These are phyloP conservation scores for Hydropsyche betteni DNA, from an alignment of 2,888 invertebrate species.

Conservation along the genomic window DNA sequence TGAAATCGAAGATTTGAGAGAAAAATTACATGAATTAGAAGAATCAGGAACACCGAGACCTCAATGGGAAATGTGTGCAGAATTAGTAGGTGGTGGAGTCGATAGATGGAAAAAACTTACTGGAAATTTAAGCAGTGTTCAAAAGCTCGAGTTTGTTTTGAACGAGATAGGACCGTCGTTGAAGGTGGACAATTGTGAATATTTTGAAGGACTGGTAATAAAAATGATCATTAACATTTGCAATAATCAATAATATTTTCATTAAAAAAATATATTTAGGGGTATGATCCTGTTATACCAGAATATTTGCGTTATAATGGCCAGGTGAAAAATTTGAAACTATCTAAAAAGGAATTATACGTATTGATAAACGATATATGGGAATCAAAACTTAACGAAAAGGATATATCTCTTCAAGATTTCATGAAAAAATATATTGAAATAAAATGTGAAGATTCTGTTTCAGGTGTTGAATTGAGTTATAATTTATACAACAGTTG, in stretches of 20 bases:
- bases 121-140: conserved; percentile 60
- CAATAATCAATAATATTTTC: neutral
- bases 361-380: conserved; percentile 65
- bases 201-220: conserved; percentile 64
- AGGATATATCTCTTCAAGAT: conserved; percentile 59
- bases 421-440: conserved; percentile 63
- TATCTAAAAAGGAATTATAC: conserved; percentile 63
- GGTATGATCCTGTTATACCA: conserved; percentile 61
- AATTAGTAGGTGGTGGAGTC: conserved; percentile 64
- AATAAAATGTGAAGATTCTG: conserved; percentile 63
- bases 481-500: conserved; percentile 65
- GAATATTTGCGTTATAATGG: conserved; percentile 62
- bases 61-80: conserved; percentile 64
- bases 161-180: conserved; percentile 65
- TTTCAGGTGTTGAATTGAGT: conserved; percentile 65
- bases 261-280: conserved; percentile 54
- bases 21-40: conserved; percentile 61
- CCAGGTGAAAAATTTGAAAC: conserved; percentile 62
- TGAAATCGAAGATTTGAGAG: conserved; percentile 60
- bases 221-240: neutral
- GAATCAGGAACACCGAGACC: conserved; percentile 65
- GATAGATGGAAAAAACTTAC: conserved; percentile 65
- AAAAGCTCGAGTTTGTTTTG: conserved; percentile 61
- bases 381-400: conserved; percentile 57
- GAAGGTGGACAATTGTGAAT: conserved; percentile 61